Base-by-base conservation (phyloP, 2,888 invertebrate genomes). In the Drosophila robusta region DNA sequence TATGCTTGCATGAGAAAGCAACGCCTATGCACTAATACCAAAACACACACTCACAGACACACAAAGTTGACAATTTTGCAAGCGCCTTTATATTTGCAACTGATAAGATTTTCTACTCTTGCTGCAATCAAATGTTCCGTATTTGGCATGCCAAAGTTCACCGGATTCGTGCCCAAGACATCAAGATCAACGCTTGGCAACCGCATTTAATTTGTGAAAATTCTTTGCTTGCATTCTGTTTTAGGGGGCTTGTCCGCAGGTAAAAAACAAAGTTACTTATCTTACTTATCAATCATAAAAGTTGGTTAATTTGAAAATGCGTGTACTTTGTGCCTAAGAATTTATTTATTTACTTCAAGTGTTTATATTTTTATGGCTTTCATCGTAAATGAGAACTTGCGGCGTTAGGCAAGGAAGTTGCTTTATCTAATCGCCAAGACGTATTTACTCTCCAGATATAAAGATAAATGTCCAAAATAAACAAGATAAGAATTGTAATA, bases 351-450 rank as follows among this genome's bases (percentile, higher is more conserved):
- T 7, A 7, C 29, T 26, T 36, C 42, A 9, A 9, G 18, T 16
- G 24, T 56, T 63, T 55, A 58, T 69, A 29, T 41, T 26, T 12
- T 51, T 64, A 41, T 57, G 42, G 50, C 62, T 78, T 65, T 60
- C 61, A 80, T 49, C 45, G 61, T 67, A 61, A 57, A 74, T 63
- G 49, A 36, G 36, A 52, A 39, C 26, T 8, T 32, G 7, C 45
- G 45, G 16, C 34, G 56, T 57, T 69, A 66, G 49, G 51, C 29
- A 7, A 42, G 49, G 32, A 75, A 75, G 52, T 64, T 32, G 47
- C 62, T 46, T 46, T 73, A 82, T 78, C 82, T 85, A 58, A 83
- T 83, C 85, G 52, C 5, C 26, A 32, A 44, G 26, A 24, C 29
- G 41, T 24, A 58, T 52, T 60, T 64, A 39, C 51, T 51, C 5